Evolutionary conservation across 2,113 vertebrate genomes (phyloP).

Genomic region (Lampris incognitus): DNA sequence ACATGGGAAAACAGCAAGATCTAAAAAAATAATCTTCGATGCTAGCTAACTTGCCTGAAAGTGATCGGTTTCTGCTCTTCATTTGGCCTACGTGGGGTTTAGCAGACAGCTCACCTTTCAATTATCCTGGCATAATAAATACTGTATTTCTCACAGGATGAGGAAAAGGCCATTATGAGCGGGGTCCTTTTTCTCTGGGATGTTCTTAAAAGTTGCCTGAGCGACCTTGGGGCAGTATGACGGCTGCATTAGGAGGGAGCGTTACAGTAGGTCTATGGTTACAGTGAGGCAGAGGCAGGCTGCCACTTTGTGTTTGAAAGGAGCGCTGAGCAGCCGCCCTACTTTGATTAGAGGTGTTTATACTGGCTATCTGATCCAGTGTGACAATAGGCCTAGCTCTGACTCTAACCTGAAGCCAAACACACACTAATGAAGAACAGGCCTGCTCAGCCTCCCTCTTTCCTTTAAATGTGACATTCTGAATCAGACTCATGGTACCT

Average conservation of each 20-base stretch:
- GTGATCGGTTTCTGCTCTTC: too few species aligned
- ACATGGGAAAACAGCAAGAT: too few species aligned
- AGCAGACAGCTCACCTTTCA: too few species aligned
- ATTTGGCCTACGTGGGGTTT: too few species aligned
- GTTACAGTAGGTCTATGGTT: slow-evolving; percentile 61
- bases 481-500: slow-evolving; percentile 67
- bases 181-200: too few species aligned
- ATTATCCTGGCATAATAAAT: too few species aligned
- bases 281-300: slow-evolving; percentile 35
- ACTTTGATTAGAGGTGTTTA: slow-evolving; percentile 81
- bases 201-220: not conserved
- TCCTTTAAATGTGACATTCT: slow-evolving; percentile 66
- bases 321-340: slow-evolving; percentile 66
- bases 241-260: slow-evolving; percentile 51
- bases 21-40: too few species aligned
- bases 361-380: slow-evolving; percentile 71
- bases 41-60: too few species aligned
- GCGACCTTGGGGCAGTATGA: slow-evolving; percentile 15
- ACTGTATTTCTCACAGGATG: too few species aligned
- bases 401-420: slow-evolving; percentile 68
- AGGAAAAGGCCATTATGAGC: too few species aligned
- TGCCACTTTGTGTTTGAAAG: slow-evolving; percentile 73
- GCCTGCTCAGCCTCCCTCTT: slow-evolving; percentile 28
- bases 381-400: slow-evolving; percentile 72
- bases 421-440: slow-evolving; percentile 78